phyloP scores from a whole-genome alignment of 2,113 vertebrate genomes.

The Himantopus leucocephalus region DNA sequence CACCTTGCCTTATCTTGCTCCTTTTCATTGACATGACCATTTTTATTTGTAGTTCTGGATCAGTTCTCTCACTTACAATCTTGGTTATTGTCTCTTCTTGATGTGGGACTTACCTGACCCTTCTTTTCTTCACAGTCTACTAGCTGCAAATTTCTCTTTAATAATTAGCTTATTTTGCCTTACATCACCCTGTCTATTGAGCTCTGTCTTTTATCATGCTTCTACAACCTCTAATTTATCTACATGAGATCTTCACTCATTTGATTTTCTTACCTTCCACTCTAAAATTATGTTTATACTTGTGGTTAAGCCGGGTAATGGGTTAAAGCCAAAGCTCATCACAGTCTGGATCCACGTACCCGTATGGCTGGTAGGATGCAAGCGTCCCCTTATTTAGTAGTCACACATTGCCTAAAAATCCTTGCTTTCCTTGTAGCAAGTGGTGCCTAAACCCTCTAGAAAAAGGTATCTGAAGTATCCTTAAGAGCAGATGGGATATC shows the following conservation, averaged over 20 bases:
- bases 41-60: slow-evolving; percentile 33
- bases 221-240: not conserved
- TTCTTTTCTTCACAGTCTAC: not conserved
- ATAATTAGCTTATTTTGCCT: not conserved
- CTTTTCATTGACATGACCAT: not conserved
- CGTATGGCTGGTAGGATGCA: not conserved
- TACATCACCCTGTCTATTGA: not conserved
- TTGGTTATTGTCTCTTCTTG: not conserved
- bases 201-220: not conserved
- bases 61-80: not conserved
- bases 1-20: not conserved
- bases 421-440: not conserved
- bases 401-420: not conserved
- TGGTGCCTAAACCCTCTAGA: not conserved
- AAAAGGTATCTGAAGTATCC: not conserved
- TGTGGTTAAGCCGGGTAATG: not conserved
- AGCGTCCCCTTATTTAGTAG: not conserved
- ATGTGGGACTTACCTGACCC: not conserved
- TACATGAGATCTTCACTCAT: not conserved
- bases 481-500: not conserved
- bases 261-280: not conserved
- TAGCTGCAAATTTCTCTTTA: not conserved
- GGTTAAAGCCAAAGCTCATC: not conserved
- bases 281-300: not conserved
- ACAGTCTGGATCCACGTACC: not conserved